Conservation (phyloP, 2,888 invertebrate species). For the Pristionchus exspectatus region DNA sequence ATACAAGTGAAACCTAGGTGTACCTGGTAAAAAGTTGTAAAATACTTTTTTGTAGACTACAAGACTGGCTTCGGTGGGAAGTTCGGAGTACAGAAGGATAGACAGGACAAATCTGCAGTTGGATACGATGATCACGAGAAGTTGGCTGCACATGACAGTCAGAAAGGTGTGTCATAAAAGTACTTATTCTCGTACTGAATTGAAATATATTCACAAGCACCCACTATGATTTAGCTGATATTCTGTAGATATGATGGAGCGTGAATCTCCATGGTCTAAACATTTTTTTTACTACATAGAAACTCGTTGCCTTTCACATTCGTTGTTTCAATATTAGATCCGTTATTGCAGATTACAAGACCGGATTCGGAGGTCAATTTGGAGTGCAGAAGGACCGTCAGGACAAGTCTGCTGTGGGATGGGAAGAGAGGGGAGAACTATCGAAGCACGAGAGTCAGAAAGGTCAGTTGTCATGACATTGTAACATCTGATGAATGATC, state of each 20-base stretch:
- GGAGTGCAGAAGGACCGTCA: conserved; percentile 82
- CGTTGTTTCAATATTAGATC: neutral
- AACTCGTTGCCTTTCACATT: neutral
- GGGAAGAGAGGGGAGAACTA: conserved; percentile 89
- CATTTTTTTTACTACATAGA: neutral
- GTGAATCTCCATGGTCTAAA: neutral
- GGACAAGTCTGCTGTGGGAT: conserved; percentile 87
- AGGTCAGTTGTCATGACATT: neutral
- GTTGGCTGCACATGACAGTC: conserved; percentile 53
- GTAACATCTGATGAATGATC: neutral
- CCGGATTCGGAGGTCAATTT: conserved; percentile 81
- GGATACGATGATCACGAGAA: conserved; percentile 53
- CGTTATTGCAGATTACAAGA: conserved; percentile 64
- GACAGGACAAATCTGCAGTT: conserved; percentile 56
- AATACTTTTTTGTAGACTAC: conserved; percentile 79
- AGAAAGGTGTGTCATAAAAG: conserved; percentile 41
- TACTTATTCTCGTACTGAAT: neutral
- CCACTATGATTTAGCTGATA: neutral
- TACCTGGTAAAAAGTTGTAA: neutral
- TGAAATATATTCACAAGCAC: neutral
- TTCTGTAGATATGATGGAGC: neutral
- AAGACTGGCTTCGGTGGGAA: conserved; percentile 71
- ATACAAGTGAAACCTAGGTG: neutral
- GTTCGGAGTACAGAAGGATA: conserved; percentile 60
- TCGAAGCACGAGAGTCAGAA: conserved; percentile 89